Conservation (phyloP, 2,797 vertebrate species). For the Pelochelys cantorii region DNA sequence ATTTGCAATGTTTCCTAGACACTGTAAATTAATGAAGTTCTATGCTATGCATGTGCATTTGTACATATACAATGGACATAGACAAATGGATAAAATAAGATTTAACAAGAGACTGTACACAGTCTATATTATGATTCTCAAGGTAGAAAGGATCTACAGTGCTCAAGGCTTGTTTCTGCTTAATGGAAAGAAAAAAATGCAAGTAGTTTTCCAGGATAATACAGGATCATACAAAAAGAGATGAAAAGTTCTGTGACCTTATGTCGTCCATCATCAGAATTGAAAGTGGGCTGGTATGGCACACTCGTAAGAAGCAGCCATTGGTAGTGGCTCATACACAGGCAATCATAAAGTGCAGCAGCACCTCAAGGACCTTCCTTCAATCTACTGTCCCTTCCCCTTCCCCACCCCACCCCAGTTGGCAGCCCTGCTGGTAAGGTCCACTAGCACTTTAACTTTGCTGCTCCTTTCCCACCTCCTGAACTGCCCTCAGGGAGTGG, state of each 20-base stretch:
- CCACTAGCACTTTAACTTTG: too few species aligned
- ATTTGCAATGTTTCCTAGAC: not conserved
- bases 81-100: not conserved
- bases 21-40: not conserved
- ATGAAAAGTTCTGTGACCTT: not conserved
- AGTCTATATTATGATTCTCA: not conserved
- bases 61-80: not conserved
- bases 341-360: too few species aligned
- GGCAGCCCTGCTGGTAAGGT: too few species aligned
- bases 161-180: not conserved
- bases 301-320: too few species aligned
- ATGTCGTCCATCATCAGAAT: not conserved
- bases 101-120: not conserved
- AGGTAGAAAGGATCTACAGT: not conserved
- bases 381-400: too few species aligned
- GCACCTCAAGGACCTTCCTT: too few species aligned
- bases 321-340: too few species aligned
- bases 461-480: too few species aligned
- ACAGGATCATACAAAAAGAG: not conserved
- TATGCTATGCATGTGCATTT: not conserved
- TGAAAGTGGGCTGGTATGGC: too few species aligned
- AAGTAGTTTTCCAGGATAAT: not conserved
- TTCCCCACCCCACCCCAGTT: too few species aligned
- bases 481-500: too few species aligned
- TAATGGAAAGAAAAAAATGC: not conserved